Evolutionary conservation across 2,113 vertebrate species (phyloP), one percentile per base, ranked within the genome.

Genomic region (Lates calcarifer): DNA sequence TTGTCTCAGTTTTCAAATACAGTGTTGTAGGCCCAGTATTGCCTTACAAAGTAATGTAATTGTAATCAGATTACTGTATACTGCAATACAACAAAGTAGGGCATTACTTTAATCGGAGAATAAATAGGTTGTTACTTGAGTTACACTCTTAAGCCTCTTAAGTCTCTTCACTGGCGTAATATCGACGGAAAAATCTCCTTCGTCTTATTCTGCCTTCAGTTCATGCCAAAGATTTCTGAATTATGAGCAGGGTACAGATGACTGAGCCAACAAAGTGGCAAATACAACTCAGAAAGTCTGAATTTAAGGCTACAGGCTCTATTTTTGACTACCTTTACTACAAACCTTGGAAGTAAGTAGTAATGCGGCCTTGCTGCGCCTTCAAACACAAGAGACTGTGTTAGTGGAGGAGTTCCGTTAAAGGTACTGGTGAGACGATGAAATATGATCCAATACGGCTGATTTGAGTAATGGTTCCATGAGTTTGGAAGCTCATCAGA

Each of bases 101-200:
- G 12, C 22, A 53, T 51, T 43, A 29, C 31, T 43, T 62, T 69
- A 61, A 29, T 47, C 49, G 68, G 31, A 35, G 24, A 56, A 82
- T 45, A 84, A 77, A 78, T 73, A 69, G 61, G 49, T 71, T 84
- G 26, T 61, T 77, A 47, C 70, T 79, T 77, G 31, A 26, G 53
- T 77, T 77, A 60, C 43, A 77, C 39, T 74, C 57, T 67, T 62
- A 81, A 65, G 37, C 45, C 37, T 82, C 63, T 61, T 6, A 56
- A 82, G 70, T 66, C 51, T 17, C 63, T 24, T 69, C 47, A 56
- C 17, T 86, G 83, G 69, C 57, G 51, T 62, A 49, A 45, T 17
- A 79, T 14, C 4, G 3, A 64, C 28, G 31, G 33, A 81, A 65
- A 45, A 86, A 74, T 22, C 60, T 62, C 39, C 14, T 69, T 65